A percentile compares a stretch with the other conserved stretches of the same genome.
Conservation (phyloP, 2,113 vertebrate genomes). For the Epinephelus cyanopodus region DNA sequence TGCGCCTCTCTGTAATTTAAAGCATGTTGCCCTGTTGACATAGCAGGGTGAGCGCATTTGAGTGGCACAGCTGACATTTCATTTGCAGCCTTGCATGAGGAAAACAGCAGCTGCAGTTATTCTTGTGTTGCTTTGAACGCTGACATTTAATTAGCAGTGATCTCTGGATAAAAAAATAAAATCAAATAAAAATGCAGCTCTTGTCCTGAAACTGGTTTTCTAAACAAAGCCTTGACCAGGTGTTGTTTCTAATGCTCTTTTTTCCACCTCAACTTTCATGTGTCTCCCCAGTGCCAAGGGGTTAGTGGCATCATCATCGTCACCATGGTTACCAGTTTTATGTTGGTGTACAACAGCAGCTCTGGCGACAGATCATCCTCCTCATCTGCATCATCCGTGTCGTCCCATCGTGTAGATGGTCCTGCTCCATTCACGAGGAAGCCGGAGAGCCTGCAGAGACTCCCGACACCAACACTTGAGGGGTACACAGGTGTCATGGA, state of each 20-base stretch:
- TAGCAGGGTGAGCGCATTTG: slow-evolving; percentile 1
- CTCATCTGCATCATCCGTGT: slow-evolving; percentile 9
- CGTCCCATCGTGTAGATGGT: slow-evolving; percentile 21
- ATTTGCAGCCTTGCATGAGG: slow-evolving; percentile 30
- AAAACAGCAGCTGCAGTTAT: slow-evolving; percentile 12
- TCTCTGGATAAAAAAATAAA: neutral
- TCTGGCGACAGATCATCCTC: slow-evolving; percentile 43
- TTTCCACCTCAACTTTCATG: neutral
- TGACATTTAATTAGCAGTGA: slow-evolving; percentile 9
- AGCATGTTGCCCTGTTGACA: slow-evolving; percentile 35
- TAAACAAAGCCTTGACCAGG: neutral
- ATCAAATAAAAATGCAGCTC: neutral
- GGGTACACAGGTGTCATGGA: slow-evolving; percentile 90
- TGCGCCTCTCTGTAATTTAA: neutral
- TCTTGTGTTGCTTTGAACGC: neutral
- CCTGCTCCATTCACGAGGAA: slow-evolving; percentile 13
- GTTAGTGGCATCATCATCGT: slow-evolving; percentile 89
- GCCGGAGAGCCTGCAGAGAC: slow-evolving; percentile 24
- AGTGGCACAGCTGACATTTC: slow-evolving; percentile 47
- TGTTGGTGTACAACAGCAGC: slow-evolving; percentile 89
- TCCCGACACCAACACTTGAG: slow-evolving; percentile 70
- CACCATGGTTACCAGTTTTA: slow-evolving; percentile 92
- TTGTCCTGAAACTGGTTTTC: neutral
- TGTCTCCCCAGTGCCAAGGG: slow-evolving; percentile 86
- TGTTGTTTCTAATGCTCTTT: neutral